Base-by-base conservation (phyloP, 2,113 vertebrate genomes). In the Coptodon rendalli region DNA sequence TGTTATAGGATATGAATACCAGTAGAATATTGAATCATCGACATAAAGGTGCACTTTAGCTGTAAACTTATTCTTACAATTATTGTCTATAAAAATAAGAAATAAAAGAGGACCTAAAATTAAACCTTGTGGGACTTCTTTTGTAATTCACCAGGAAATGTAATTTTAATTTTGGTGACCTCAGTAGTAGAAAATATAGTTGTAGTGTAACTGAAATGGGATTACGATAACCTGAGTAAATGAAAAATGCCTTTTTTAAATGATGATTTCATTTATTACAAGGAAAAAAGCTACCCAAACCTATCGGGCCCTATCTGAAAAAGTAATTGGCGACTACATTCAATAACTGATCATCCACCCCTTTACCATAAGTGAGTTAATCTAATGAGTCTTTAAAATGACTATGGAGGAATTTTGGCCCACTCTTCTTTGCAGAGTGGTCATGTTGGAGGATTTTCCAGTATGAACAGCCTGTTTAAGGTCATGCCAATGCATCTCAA, bases 361-460 rank as follows among this genome's bases (percentile, higher is more conserved):
- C 10, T n/a, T 9, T 27, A 56, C 54, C 54, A 13, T 63, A 66
- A 38, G 34, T 66, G 61, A 66, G 19, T 38, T 66, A 22, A 66
- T 36, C 2, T 36, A 38, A 66, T 12, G 6, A 66, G 61, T 66
- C 61, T 38, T 66, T 66, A n/a, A 66, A 36, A 36, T 66, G 10
- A 38, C 61, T 36, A 66, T 38, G 34, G 11, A 38, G 34, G 61
- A 66, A 38, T 66, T 38, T 38, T 38, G 11, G 11, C 11, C 22
- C 6, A 8, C 19, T 38, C 61, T 1, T 38, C 61, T 66, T 66
- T 66, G 31, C 34, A 38, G 19, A 38, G 31, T 38, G 38, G 61
- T 66, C 34, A 66, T 66, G 61, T 66, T 38, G 61, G 61, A 66
- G 61, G 34, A 38, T 63, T 63, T 63, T 63, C 59, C 31, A n/a